Conservation (phyloP, 1,140 invertebrate species). For the Scaptomyza hsui region DNA sequence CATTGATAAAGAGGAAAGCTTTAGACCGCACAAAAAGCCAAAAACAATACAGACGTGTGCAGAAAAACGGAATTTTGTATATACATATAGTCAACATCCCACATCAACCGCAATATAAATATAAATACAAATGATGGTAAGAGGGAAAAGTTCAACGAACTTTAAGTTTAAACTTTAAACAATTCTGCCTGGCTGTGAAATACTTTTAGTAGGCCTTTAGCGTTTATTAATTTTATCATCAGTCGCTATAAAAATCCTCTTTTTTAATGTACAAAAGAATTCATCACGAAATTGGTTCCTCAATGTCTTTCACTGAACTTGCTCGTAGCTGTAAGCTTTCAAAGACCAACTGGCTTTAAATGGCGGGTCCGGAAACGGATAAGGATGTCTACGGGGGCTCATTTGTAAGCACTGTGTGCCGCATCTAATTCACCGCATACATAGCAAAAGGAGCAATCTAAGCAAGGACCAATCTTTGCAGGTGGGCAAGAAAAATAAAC, state of each 20-base stretch:
- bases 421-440: constrained; percentile 43
- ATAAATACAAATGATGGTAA: neutral
- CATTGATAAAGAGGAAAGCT: constrained; percentile 34
- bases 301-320: constrained; percentile 1
- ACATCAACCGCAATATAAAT: constrained; percentile 20
- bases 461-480: neutral
- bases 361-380: constrained; percentile 52
- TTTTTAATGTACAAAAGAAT: too few species aligned
- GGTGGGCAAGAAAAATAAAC: neutral
- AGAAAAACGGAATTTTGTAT: constrained; percentile 51
- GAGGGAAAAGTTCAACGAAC: constrained; percentile 8
- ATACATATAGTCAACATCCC: constrained; percentile 8
- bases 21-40: too few species aligned
- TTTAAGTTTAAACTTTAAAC: too few species aligned
- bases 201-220: too few species aligned
- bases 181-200: neutral
- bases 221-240: too few species aligned
- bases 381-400: constrained; percentile 67
- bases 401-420: constrained; percentile 70
- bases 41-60: constrained; percentile 41
- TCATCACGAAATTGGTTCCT: neutral
- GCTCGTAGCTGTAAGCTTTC: neutral
- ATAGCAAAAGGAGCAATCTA: constrained; percentile 14
- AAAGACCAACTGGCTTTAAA: neutral
- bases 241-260: too few species aligned